These are phyloP conservation scores for Drosophila cyrtoloma DNA, from an alignment of 2,888 invertebrate genomes.

Conservation along the genomic window DNA sequence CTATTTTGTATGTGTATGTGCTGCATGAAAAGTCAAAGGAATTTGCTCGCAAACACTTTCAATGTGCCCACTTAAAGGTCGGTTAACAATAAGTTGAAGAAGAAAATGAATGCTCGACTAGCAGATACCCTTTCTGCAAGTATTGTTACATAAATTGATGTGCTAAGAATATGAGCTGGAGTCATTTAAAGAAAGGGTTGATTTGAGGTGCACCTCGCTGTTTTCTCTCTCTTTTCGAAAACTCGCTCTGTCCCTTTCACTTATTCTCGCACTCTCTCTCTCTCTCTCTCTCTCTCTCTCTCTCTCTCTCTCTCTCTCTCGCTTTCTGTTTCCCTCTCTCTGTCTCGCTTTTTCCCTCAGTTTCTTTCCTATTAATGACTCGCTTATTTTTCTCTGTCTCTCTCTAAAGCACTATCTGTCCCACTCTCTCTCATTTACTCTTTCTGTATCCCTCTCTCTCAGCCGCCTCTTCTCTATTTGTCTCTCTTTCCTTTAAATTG, in stretches of 20 bases:
- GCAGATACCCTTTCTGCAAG: background rate
- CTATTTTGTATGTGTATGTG: background rate
- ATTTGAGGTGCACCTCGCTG: background rate
- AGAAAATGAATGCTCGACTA: background rate
- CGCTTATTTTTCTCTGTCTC: background rate
- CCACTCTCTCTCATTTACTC: background rate
- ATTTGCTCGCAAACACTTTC: background rate
- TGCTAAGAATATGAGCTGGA: background rate
- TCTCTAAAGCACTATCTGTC: background rate
- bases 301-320: background rate
- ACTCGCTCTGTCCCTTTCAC: background rate
- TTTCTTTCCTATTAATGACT: background rate
- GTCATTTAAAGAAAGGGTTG: background rate
- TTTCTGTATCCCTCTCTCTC: background rate
- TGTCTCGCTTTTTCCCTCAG: background rate
- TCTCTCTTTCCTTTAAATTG: background rate
- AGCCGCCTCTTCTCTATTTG: background rate
- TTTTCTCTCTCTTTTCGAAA: background rate
- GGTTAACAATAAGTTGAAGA: conserved; percentile 12
- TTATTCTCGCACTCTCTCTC: background rate
- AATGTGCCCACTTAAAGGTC: background rate
- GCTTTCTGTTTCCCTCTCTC: background rate
- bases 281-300: too few species aligned
- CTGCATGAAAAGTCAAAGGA: background rate
- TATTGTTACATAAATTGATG: background rate